These are phyloP conservation scores for Scomber colias DNA, from an alignment of 2,113 vertebrate genomes.

Conservation along the genomic window DNA sequence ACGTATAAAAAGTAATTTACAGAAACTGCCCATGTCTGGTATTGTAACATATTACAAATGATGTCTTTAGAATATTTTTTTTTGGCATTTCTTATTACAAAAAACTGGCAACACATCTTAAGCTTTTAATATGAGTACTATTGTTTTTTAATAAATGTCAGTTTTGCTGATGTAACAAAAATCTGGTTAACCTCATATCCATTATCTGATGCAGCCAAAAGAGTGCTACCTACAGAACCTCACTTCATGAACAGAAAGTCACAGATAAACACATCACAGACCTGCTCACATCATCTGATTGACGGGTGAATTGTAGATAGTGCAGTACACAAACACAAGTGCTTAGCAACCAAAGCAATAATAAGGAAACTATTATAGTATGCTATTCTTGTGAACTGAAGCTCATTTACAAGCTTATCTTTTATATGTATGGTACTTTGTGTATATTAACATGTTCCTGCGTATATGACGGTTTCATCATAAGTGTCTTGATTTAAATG, in stretches of 20 bases:
- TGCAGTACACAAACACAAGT: no score
- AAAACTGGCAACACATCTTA: no score
- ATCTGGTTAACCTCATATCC: neutral
- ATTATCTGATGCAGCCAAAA: neutral
- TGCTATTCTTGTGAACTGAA: neutral
- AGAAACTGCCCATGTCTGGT: neutral
- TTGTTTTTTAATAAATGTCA: no score
- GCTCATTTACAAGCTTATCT: neutral
- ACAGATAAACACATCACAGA: neutral
- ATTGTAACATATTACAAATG: no score
- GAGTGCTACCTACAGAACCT: neutral
- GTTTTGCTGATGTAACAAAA: neutral
- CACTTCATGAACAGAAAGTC: neutral
- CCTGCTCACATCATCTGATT: neutral
- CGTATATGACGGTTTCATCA: neutral
- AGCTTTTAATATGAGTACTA: neutral
- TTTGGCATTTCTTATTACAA: neutral
- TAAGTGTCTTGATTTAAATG: neutral
- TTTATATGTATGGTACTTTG: neutral
- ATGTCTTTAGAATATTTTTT: no score
- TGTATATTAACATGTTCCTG: neutral
- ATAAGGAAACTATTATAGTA: no score
- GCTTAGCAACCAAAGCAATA: no score
- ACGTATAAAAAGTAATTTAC: no score
- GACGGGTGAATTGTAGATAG: no score